Percentiles rank a stretch among this genome's conserved stretches.
phyloP scores from a whole-genome alignment of 37 sponge, comb jelly and placozoan genomes.

The Tethya wilhelma region DNA sequence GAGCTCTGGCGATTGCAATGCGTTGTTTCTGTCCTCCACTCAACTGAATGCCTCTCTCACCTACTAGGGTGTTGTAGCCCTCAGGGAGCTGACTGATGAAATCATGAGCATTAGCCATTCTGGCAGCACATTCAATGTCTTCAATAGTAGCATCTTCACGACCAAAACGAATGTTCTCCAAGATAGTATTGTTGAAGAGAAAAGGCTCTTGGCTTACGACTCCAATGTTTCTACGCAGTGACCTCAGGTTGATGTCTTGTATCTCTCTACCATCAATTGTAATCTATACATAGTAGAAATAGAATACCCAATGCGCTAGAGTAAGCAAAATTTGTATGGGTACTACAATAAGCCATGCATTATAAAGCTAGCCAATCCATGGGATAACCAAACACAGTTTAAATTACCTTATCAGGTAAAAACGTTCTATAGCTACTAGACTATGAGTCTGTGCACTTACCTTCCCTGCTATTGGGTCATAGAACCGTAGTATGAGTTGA shows the following conservation, averaged over 20 bases:
- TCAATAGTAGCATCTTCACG: slow-evolving; percentile 74
- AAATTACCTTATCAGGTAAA: too few relatives aligned
- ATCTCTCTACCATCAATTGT: slow-evolving; percentile 81
- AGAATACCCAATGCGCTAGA: too few relatives aligned
- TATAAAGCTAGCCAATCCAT: too few relatives aligned
- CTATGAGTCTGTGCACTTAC: too few relatives aligned
- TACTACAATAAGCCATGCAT: too few relatives aligned
- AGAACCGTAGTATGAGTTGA: slow-evolving; percentile 87
- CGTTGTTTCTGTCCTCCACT: slow-evolving; percentile 96
- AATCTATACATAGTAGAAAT: slow-evolving; percentile 15
- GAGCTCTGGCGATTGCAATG: slow-evolving; percentile 92
- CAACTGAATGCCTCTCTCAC: slow-evolving; percentile 87
- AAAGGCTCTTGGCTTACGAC: slow-evolving; percentile 97
- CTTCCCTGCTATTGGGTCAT: slow-evolving; percentile 74
- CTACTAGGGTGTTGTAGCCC: slow-evolving; percentile 81
- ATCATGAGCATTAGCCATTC: slow-evolving; percentile 86
- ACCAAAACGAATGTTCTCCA: slow-evolving; percentile 94
- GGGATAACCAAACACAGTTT: too few relatives aligned
- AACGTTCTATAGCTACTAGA: too few relatives aligned
- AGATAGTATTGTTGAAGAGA: slow-evolving; percentile 90
- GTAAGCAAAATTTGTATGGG: too few relatives aligned
- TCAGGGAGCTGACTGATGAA: slow-evolving; percentile 87
- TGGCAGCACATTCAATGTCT: slow-evolving; percentile 81
- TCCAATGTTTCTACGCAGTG: slow-evolving; percentile 88
- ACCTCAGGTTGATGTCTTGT: slow-evolving; percentile 75